A percentile compares a stretch with the other conserved stretches of the same genome.
Conservation (phyloP, 1,140 invertebrate species). For the Apis cerana region DNA sequence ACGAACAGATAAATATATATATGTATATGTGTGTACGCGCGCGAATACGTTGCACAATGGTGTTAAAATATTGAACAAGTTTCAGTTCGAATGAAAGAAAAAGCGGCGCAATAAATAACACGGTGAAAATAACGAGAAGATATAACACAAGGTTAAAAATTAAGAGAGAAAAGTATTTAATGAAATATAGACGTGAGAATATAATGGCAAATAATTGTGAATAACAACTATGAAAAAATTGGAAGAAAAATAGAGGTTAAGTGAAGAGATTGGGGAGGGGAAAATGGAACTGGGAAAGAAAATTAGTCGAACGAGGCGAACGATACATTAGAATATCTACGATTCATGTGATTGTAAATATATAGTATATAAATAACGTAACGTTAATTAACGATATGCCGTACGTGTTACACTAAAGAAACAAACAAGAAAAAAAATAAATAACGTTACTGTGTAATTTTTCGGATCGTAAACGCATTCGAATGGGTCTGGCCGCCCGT, state of each 20-base stretch:
- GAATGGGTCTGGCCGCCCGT: conserved; percentile 79
- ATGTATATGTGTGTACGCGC: conserved; percentile 65
- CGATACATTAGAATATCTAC: conserved; percentile 79
- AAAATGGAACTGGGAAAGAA: conserved; percentile 31
- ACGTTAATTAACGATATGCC: conserved; percentile 80
- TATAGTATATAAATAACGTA: conserved; percentile 81
- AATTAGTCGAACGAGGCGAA: conserved; percentile 68
- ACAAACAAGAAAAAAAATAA: conserved; percentile 64
- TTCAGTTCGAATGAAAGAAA: conserved; percentile 74
- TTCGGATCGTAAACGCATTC: conserved; percentile 73
- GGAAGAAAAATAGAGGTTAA: background rate
- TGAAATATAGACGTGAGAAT: background rate
- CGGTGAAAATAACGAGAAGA: background rate
- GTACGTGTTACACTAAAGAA: conserved; percentile 79
- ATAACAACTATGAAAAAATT: conserved; percentile 19
- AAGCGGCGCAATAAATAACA: conserved; percentile 61
- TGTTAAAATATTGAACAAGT: conserved; percentile 79
- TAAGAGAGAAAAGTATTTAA: background rate
- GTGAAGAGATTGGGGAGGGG: background rate
- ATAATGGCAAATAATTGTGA: conserved; percentile 29
- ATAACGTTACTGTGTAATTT: conserved; percentile 79
- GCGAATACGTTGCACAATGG: conserved; percentile 61
- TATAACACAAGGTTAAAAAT: background rate
- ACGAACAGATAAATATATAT: conserved; percentile 62
- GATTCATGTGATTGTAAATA: conserved; percentile 82